Evolutionary conservation across 2,797 vertebrate species (phyloP).

Genomic region (Halcyon badia): DNA sequence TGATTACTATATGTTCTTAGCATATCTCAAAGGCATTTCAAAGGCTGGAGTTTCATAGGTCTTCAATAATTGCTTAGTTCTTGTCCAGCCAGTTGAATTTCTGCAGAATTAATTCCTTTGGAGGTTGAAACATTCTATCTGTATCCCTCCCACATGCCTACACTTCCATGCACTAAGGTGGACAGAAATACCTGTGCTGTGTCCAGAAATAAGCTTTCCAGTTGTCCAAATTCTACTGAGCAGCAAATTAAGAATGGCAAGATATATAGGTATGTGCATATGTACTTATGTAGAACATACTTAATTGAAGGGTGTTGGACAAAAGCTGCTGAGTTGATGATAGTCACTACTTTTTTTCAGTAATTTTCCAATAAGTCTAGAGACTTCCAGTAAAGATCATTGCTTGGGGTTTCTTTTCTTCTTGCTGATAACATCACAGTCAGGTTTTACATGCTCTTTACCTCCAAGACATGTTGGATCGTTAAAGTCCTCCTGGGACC

Average conservation of each 20-base stretch:
- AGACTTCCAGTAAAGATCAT: background rate
- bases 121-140: background rate
- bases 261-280: background rate
- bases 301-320: background rate
- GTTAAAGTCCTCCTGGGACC: background rate
- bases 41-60: slow-evolving; percentile 6
- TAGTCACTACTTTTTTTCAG: background rate
- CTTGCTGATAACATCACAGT: background rate
- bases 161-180: background rate
- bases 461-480: fast-evolving
- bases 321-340: background rate
- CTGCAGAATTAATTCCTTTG: background rate
- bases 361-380: no score
- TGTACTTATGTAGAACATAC: background rate
- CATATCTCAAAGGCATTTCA: background rate
- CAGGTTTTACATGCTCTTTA: background rate
- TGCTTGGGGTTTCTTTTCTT: background rate
- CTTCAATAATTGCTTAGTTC: background rate
- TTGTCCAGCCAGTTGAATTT: background rate
- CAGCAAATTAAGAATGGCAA: background rate
- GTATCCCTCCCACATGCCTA: background rate
- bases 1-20: background rate
- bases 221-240: background rate
- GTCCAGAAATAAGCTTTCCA: background rate
- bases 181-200: background rate